These are phyloP conservation scores for Etheostoma perlongum DNA, from an alignment of 2,797 vertebrate species.

Conservation along the genomic window DNA sequence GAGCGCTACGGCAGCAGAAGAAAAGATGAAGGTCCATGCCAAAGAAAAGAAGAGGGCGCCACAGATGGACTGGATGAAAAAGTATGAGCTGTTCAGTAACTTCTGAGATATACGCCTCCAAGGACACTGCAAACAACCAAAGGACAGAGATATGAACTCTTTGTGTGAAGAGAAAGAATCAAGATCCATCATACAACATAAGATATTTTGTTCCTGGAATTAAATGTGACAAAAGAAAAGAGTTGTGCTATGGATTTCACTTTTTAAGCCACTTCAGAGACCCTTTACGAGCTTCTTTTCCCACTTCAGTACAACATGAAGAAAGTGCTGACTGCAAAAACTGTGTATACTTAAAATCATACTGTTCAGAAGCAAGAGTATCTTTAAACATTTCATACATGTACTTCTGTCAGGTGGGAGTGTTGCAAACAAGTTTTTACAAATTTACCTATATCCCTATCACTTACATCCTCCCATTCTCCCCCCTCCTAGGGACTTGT, in stretches of 20 bases:
- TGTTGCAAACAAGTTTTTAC: slow-evolving; percentile 15
- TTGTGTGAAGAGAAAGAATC: slow-evolving; percentile 17
- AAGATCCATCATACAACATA: slow-evolving; percentile 19
- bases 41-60: slow-evolving; percentile 94
- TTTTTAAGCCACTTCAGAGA: slow-evolving; percentile 46
- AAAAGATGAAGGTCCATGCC: slow-evolving; percentile 93
- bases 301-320: background rate
- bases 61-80: slow-evolving; percentile 99
- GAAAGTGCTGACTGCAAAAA: slow-evolving; percentile 26
- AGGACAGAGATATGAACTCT: slow-evolving; percentile 36
- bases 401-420: slow-evolving; percentile 9
- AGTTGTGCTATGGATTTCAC: slow-evolving; percentile 40
- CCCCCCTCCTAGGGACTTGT: slow-evolving; percentile 25
- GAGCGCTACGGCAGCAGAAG: slow-evolving; percentile 95
- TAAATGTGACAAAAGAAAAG: slow-evolving; percentile 48
- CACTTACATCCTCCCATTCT: background rate
- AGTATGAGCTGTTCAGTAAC: slow-evolving; percentile 97
- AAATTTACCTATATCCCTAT: slow-evolving; percentile 13
- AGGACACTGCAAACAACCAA: slow-evolving; percentile 27
- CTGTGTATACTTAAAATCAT: slow-evolving; percentile 8
- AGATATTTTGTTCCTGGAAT: slow-evolving; percentile 41
- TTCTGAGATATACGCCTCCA: slow-evolving; percentile 84
- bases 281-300: slow-evolving; percentile 6
- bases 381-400: slow-evolving; percentile 15
- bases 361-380: slow-evolving; percentile 12